phyloP scores from a whole-genome alignment of 2,888 invertebrate species.

The Noctua pronuba region DNA sequence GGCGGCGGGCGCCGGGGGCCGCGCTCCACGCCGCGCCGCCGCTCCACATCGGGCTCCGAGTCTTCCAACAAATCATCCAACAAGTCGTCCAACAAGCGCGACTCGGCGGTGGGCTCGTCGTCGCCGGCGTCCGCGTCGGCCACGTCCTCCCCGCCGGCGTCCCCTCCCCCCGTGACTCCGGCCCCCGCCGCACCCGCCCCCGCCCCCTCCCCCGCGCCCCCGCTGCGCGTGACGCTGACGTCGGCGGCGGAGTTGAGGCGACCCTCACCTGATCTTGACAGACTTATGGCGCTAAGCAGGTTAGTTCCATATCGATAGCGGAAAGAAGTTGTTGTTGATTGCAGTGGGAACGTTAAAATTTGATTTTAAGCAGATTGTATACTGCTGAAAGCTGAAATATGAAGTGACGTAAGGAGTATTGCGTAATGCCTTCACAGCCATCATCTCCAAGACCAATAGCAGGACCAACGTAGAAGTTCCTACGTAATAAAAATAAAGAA shows the following conservation, averaged over 20 bases:
- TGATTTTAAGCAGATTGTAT: neutral
- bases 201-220: conserved; percentile 73
- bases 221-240: conserved; percentile 90
- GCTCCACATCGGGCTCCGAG: conserved; percentile 85
- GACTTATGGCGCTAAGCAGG: conserved; percentile 82
- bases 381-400: neutral
- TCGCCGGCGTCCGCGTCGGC: conserved; percentile 78
- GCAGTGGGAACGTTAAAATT: neutral
- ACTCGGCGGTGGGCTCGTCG: conserved; percentile 89
- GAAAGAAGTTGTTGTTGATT: neutral
- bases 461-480: no score
- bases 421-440: neutral
- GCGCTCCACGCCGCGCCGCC: conserved; percentile 76
- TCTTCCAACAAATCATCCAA: conserved; percentile 64
- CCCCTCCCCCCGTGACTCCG: conserved; percentile 73
- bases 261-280: conserved; percentile 80
- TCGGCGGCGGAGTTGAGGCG: conserved; percentile 90
- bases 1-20: conserved; percentile 74
- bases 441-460: no score
- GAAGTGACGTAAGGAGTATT: neutral
- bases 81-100: conserved; percentile 64
- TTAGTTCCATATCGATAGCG: conserved; percentile 40
- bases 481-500: no score
- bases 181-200: conserved; percentile 67
- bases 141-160: conserved; percentile 86